Percentiles rank a stretch among this genome's conserved stretches.
Conservation (phyloP, 2,888 invertebrate species). For the Charanyca ferruginea region DNA sequence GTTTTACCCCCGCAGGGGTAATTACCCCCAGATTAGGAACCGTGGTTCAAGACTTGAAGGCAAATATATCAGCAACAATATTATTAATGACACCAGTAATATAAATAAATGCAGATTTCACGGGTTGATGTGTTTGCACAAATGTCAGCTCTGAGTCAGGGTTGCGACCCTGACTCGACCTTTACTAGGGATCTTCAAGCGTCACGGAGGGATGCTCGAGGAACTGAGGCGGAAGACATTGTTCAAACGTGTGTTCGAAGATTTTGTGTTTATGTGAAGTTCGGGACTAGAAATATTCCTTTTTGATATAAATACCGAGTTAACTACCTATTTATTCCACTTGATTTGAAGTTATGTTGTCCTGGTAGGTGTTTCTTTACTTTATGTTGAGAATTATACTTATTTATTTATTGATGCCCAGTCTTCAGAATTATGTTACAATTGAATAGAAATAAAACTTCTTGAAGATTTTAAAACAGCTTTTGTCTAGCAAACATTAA, state of each 20-base stretch:
- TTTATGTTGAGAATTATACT: not conserved
- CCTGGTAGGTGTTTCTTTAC: not conserved
- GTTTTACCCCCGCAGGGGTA: no score
- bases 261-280: constrained; percentile 9
- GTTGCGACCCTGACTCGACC: constrained; percentile 45
- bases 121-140: constrained; percentile 32
- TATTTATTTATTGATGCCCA: not conserved
- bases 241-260: constrained; percentile 19
- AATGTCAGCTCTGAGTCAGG: constrained; percentile 38
- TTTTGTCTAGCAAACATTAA: not conserved
- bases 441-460: no score
- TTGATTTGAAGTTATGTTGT: not conserved
- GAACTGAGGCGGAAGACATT: constrained; percentile 30
- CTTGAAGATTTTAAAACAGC: not conserved
- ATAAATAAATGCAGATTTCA: constrained; percentile 24
- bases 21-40: no score
- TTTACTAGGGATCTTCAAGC: constrained; percentile 48
- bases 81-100: no score
- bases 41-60: no score
- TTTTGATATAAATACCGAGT: not conserved
- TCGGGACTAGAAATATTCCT: not conserved
- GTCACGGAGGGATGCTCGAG: constrained; percentile 20
- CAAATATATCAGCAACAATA: no score
- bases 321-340: not conserved
- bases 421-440: no score